Conservation (phyloP, 2,888 invertebrate genomes). For the Macaria liturata region DNA sequence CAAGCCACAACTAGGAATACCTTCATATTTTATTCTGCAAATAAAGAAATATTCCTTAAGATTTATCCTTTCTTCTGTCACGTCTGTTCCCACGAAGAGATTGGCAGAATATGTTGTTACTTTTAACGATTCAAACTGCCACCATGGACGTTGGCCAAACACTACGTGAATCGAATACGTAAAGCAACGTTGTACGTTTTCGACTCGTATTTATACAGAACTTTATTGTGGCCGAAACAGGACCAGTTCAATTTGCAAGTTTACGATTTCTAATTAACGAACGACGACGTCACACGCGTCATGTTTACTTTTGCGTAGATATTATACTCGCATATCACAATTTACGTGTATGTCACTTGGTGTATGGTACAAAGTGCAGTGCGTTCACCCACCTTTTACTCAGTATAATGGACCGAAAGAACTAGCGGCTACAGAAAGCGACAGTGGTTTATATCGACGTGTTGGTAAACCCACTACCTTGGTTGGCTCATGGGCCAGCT, state of each 20-base stretch:
- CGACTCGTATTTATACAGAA: constrained; percentile 23
- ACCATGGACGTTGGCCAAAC: constrained; percentile 49
- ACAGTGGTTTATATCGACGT: constrained; percentile 78
- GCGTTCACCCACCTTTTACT: constrained; percentile 79
- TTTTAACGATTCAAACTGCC: constrained; percentile 45
- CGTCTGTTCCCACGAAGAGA: constrained; percentile 38
- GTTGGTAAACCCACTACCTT: constrained; percentile 72
- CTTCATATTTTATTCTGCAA: constrained; percentile 63
- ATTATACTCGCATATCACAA: neutral
- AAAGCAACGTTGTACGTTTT: constrained; percentile 11
- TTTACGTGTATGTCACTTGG: neutral
- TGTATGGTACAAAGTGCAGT: constrained; percentile 26
- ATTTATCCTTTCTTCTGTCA: constrained; percentile 27
- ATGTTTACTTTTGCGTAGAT: constrained; percentile 16
- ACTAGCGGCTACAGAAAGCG: constrained; percentile 75
- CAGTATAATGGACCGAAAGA: constrained; percentile 68
- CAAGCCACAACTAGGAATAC: constrained; percentile 58
- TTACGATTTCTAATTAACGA: constrained; percentile 14
- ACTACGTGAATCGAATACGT: constrained; percentile 54
- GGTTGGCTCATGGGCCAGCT: constrained; percentile 56
- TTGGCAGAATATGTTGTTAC: constrained; percentile 38
- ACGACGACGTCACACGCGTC: constrained; percentile 20
- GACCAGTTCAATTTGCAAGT: constrained; percentile 14
- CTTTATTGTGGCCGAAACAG: constrained; percentile 5
- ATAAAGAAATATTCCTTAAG: constrained; percentile 33